These are phyloP conservation scores for Phoxinus phoxinus DNA, from an alignment of 2,113 vertebrate genomes.

Conservation along the genomic window DNA sequence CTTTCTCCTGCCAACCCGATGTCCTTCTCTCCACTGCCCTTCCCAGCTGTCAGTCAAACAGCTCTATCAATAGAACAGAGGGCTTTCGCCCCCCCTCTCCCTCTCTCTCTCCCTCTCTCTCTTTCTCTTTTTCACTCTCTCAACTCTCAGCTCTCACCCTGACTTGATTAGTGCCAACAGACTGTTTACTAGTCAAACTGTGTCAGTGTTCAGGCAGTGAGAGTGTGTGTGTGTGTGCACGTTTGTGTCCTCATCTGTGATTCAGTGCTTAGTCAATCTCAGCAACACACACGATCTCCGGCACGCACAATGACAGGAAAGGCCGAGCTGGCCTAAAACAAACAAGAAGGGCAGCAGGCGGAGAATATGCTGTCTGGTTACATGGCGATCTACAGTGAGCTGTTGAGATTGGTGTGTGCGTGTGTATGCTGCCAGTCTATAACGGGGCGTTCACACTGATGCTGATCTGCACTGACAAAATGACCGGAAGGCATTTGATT, in stretches of 20 bases:
- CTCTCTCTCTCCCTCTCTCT: not conserved
- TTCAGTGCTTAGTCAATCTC: slow-evolving; percentile 58
- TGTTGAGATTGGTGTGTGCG: slow-evolving; percentile 46
- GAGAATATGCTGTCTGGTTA: slow-evolving; percentile 69
- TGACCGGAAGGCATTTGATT: not conserved
- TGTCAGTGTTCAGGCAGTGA: slow-evolving; percentile 27
- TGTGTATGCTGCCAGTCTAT: not conserved
- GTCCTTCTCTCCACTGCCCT: slow-evolving; percentile 24
- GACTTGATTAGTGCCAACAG: slow-evolving; percentile 56
- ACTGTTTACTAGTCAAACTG: slow-evolving; percentile 59
- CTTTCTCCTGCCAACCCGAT: not conserved
- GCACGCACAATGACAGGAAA: slow-evolving; percentile 78
- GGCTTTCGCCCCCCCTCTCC: slow-evolving; percentile 19
- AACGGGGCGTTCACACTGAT: not conserved
- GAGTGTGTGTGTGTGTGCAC: slow-evolving; percentile 25
- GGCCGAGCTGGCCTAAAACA: slow-evolving; percentile 70
- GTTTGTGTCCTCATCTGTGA: slow-evolving; percentile 61
- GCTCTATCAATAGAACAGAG: slow-evolving; percentile 49
- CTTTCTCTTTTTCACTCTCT: not conserved
- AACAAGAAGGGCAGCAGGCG: slow-evolving; percentile 59
- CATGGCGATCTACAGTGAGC: slow-evolving; percentile 16
- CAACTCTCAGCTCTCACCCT: not conserved
- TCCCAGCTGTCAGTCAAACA: slow-evolving; percentile 39
- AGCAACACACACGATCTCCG: slow-evolving; percentile 57
- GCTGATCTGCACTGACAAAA: not conserved